These are phyloP conservation scores for Siphamia tubifer DNA, from an alignment of 2,113 vertebrate genomes.

Conservation along the genomic window DNA sequence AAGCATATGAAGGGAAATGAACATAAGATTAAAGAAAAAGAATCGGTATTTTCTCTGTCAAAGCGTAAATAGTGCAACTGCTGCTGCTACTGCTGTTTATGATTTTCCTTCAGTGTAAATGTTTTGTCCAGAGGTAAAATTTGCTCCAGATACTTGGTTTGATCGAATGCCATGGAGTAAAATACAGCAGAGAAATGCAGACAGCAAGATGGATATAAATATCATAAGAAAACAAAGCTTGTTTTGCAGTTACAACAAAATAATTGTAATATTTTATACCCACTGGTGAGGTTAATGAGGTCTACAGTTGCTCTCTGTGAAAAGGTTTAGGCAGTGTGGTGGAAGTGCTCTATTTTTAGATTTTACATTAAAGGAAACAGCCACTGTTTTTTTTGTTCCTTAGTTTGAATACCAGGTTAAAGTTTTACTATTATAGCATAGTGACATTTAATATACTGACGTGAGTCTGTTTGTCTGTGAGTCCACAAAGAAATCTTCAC, in stretches of 20 bases:
- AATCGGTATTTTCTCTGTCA: not conserved
- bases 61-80: not conserved
- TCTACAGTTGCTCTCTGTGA: too few relatives aligned
- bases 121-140: constrained; percentile 37
- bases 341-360: not conserved
- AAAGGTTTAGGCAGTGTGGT: not conserved
- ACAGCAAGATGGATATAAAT: constrained; percentile 6
- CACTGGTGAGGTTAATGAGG: too few relatives aligned
- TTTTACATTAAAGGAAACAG: not conserved
- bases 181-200: constrained; percentile 29
- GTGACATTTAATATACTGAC: constrained; percentile 16
- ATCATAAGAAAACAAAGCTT: constrained; percentile 21
- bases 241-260: not conserved
- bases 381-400: not conserved
- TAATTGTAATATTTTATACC: too few relatives aligned
- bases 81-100: constrained; percentile 2
- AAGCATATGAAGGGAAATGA: not conserved
- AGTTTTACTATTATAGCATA: constrained; percentile 19
- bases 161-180: constrained; percentile 21
- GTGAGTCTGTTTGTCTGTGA: constrained; percentile 32
- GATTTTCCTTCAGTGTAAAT: constrained; percentile 9
- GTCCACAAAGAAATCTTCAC: too few relatives aligned
- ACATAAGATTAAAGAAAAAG: not conserved
- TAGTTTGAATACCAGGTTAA: constrained; percentile 31
- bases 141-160: constrained; percentile 45